These are phyloP conservation scores for Synergus laeviventris DNA, from an alignment of 2,888 invertebrate genomes.

Conservation along the genomic window DNA sequence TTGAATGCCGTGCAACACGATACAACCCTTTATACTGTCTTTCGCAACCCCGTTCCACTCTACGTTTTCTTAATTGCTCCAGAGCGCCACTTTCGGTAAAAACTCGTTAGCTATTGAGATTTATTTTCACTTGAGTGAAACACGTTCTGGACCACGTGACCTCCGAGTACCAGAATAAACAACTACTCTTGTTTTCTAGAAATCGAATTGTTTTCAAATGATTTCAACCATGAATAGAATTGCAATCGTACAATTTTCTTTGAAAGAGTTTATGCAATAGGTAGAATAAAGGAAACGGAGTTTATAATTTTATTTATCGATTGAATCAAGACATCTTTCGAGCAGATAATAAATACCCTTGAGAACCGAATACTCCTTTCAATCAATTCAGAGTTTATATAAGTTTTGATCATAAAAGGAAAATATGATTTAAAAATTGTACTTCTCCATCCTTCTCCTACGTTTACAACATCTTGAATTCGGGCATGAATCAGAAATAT, in stretches of 20 bases:
- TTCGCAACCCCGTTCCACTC: constrained; percentile 55
- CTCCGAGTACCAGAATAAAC: neutral
- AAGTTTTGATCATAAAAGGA: too few species aligned
- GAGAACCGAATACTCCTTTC: neutral
- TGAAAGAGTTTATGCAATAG: neutral
- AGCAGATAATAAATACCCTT: neutral
- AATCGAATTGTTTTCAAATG: neutral
- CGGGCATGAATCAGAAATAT: neutral
- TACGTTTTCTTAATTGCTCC: constrained; percentile 68
- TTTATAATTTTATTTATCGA: neutral
- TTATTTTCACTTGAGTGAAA: constrained; percentile 62
- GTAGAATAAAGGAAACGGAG: neutral
- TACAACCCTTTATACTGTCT: constrained; percentile 60
- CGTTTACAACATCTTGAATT: too few species aligned
- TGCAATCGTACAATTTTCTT: neutral
- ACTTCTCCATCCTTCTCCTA: too few species aligned
- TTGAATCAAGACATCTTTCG: neutral
- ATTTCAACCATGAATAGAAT: neutral
- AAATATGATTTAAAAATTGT: too few species aligned
- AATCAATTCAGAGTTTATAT: neutral
- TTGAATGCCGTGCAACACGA: constrained; percentile 70
- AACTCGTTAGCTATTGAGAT: constrained; percentile 73
- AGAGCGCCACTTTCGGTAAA: constrained; percentile 66
- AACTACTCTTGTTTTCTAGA: neutral
- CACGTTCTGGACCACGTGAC: neutral